phyloP scores from a whole-genome alignment of 1,140 invertebrate species.

The Drosophila mayri region DNA sequence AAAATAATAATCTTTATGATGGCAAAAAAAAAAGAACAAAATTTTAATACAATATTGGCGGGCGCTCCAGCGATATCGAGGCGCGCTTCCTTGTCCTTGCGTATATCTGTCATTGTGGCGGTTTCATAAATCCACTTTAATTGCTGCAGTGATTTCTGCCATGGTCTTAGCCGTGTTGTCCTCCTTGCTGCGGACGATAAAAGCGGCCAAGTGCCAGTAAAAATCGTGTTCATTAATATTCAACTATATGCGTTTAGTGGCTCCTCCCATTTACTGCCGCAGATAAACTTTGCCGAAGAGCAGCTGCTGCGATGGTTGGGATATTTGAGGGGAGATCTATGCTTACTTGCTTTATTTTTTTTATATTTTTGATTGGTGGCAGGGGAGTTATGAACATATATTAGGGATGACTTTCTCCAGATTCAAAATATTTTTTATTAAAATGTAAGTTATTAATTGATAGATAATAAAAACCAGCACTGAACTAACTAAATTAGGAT shows the following conservation, averaged over 20 bases:
- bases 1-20: slow-evolving; percentile 84
- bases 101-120: slow-evolving; percentile 63
- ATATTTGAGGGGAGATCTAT: background rate
- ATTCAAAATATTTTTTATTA: background rate
- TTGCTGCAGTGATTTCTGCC: slow-evolving; percentile 77
- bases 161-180: slow-evolving; percentile 56
- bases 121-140: slow-evolving; percentile 82
- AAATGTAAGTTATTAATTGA: background rate
- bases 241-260: slow-evolving; percentile 64
- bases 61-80: slow-evolving; percentile 7
- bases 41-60: slow-evolving; percentile 80
- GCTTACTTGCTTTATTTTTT: background rate
- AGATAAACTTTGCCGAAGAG: slow-evolving; percentile 49
- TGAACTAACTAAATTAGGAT: too few relatives aligned
- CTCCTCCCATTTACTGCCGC: slow-evolving; percentile 58
- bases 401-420: too few relatives aligned
- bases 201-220: slow-evolving; percentile 70
- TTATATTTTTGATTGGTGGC: background rate
- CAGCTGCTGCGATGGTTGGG: slow-evolving; percentile 24
- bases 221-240: slow-evolving; percentile 77
- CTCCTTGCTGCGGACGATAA: slow-evolving; percentile 47
- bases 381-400: background rate
- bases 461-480: too few relatives aligned
- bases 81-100: slow-evolving; percentile 34
- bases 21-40: slow-evolving; percentile 59